phyloP scores from a whole-genome alignment of 2,113 vertebrate species.

The Poecilia latipinna region DNA sequence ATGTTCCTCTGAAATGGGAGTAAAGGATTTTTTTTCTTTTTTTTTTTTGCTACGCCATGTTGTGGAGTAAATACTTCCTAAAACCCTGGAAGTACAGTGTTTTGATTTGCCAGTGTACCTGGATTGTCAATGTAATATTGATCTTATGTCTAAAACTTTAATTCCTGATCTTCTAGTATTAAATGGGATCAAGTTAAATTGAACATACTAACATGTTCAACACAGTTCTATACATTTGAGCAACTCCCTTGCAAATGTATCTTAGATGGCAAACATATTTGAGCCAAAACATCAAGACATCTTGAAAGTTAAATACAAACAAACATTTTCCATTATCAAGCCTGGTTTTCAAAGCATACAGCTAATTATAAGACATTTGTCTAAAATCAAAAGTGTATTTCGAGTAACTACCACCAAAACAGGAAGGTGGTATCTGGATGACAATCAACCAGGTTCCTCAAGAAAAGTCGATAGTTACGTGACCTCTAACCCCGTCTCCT shows the following conservation, averaged over 20 bases:
- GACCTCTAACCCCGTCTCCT: constrained; percentile 4
- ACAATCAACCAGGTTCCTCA: no score
- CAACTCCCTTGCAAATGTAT: no score
- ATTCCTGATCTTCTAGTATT: neutral
- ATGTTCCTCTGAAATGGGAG: neutral
- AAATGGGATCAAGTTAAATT: constrained; percentile 2
- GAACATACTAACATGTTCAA: neutral
- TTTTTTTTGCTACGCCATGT: neutral
- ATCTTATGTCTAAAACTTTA: neutral
- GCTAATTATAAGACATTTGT: no score
- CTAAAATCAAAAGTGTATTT: no score
- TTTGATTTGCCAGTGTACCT: neutral
- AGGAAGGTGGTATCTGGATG: no score
- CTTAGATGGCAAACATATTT: no score
- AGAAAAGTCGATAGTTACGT: neutral
- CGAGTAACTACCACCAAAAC: no score
- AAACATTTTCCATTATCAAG: no score
- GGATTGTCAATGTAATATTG: neutral
- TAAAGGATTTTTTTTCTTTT: neutral
- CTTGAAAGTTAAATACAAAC: no score
- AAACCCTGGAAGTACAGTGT: neutral
- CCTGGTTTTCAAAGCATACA: no score
- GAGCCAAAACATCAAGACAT: no score
- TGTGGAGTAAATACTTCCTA: neutral
- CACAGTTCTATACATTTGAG: no score